Base-by-base conservation (phyloP, 2,113 vertebrate genomes). In the Pagrus major region DNA sequence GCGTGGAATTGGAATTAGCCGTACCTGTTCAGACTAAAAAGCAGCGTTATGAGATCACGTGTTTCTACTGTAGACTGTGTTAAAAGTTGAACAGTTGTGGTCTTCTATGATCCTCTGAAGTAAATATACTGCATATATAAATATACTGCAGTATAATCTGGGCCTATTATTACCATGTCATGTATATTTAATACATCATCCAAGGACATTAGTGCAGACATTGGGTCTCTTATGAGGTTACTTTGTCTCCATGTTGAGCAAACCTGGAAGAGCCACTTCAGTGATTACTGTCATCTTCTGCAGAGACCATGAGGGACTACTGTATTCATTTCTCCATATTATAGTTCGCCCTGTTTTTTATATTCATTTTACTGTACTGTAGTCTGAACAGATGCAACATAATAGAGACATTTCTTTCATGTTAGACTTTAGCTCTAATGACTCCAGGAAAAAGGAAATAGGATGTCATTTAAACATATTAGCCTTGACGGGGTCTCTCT, bases 1-100 rank as follows among this genome's bases (percentile, higher is more conserved):
- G 92, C 87, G 76, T 90, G 85, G 87, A 92, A 91, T 89, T 87
- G 79, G 74, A 86, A 88, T 92, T 77, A 89, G 85, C 86, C 37
- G 27, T 82, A 91, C 88, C 90, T 89, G 86, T 87, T 80, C 68
- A 47, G 61, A 78, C 71, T 76, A 49, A 85, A 86, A 74, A 79
- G 76, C 71, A 84, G 35, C 65, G 59, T 75, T 72, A 55, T 63
- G 44, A 64, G 51, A 63, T 75, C 60, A 60, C 39, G 41, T 11
- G 44, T 59, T 59, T 60, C 52, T 58, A 11, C 42, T 58, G 70
- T 54, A 56, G 59, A 72, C 52, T 42, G 21, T 61, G 20, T 58
- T 81, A 63, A 81, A 72, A 51, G 68, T 25, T 33, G 35, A 81
- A 64, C 67, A 68, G 63, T 61, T 83, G 76, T 70, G 58, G 39